Percentiles rank a stretch among this genome's conserved stretches.
Evolutionary conservation across 2,113 vertebrate genomes (phyloP).

Genomic region (Colossoma macropomum): DNA sequence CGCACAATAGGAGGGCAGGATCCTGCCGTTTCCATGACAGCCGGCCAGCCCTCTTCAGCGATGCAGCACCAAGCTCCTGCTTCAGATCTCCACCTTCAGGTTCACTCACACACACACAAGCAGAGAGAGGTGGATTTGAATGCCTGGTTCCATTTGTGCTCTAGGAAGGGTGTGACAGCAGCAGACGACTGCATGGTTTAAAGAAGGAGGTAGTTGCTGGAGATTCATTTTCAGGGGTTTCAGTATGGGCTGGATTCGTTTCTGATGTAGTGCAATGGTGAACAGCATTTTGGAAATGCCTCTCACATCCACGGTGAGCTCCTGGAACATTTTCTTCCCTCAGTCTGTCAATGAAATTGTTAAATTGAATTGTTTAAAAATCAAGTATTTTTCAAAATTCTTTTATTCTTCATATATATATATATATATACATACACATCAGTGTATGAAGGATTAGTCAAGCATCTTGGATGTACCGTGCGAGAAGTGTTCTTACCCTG

Average conservation of each 20-base stretch:
- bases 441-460: too few species aligned
- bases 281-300: conserved; percentile 48
- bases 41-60: conserved; percentile 45
- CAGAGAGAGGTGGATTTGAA: conserved; percentile 28
- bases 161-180: conserved; percentile 14
- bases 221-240: conserved; percentile 11
- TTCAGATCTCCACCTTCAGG: conserved; percentile 49
- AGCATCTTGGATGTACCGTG: too few species aligned
- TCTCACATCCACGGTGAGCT: conserved; percentile 51
- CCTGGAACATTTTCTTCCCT: conserved; percentile 3
- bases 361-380: too few species aligned
- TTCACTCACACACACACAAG: conserved; percentile 1
- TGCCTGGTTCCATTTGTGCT: background rate
- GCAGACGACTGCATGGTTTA: background rate
- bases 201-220: background rate
- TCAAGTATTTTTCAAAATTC: too few species aligned
- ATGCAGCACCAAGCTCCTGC: conserved; percentile 44
- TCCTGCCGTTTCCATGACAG: conserved; percentile 49
- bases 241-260: conserved; percentile 21
- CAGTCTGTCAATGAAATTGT: too few species aligned
- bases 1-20: conserved; percentile 56
- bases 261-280: conserved; percentile 50
- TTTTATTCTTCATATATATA: too few species aligned
- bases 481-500: too few species aligned
- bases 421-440: too few species aligned